Percentiles rank a stretch among this genome's conserved stretches.
phyloP scores from a whole-genome alignment of 1,140 invertebrate genomes.

The Drosophila sechellia region DNA sequence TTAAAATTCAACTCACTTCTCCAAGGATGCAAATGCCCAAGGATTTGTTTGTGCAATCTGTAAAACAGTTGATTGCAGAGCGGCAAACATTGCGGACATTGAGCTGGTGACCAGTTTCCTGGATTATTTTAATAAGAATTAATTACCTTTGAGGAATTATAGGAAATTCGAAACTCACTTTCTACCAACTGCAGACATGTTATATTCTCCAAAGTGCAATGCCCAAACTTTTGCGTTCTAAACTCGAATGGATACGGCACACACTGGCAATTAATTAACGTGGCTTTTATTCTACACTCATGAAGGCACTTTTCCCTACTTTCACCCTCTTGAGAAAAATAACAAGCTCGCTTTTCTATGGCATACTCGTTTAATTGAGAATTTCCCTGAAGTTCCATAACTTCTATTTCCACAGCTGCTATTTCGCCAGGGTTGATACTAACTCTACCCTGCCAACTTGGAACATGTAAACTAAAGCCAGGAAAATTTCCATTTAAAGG shows the following conservation, averaged over 20 bases:
- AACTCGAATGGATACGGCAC: slow-evolving; percentile 35
- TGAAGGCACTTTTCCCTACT: slow-evolving; percentile 20
- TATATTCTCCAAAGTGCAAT: slow-evolving; percentile 29
- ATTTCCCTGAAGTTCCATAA: slow-evolving; percentile 33
- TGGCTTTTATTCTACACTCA: slow-evolving; percentile 33
- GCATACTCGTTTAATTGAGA: slow-evolving; percentile 15
- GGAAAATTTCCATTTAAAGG: slow-evolving; percentile 9
- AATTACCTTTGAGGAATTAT: not conserved
- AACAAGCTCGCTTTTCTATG: slow-evolving; percentile 21
- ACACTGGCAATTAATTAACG: slow-evolving; percentile 50
- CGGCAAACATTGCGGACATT: slow-evolving; percentile 33
- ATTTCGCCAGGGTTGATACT: slow-evolving; percentile 34
- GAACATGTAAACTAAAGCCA: slow-evolving; percentile 47
- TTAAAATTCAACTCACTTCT: slow-evolving; percentile 21
- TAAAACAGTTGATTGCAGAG: slow-evolving; percentile 33
- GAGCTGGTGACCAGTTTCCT: slow-evolving; percentile 41
- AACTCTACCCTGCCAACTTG: slow-evolving; percentile 41
- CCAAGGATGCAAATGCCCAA: slow-evolving; percentile 41
- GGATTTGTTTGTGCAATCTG: slow-evolving; percentile 26
- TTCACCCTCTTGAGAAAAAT: slow-evolving; percentile 34
- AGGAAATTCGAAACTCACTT: slow-evolving; percentile 6
- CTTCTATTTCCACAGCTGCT: slow-evolving; percentile 25
- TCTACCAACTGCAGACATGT: slow-evolving; percentile 36
- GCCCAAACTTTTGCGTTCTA: slow-evolving; percentile 6
- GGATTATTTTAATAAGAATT: not conserved